Base-by-base conservation (phyloP, 2,113 vertebrate genomes). In the Rhynchopsitta pachyrhyncha region DNA sequence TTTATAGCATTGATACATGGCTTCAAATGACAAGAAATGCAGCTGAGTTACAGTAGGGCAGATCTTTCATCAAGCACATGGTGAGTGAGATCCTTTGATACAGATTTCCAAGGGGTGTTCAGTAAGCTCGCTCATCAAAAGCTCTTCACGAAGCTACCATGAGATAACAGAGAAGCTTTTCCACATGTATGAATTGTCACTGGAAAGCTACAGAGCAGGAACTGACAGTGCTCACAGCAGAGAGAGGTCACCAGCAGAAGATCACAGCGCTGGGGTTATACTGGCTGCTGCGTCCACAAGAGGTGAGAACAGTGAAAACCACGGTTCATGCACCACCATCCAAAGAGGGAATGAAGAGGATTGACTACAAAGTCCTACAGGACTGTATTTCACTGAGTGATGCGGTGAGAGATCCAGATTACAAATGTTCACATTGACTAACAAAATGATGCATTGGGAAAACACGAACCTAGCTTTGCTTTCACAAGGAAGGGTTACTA, bases 221-320 rank as follows among this genome's bases (percentile, higher is more conserved):
- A 37, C 12, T 7, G 19, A 29, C 52, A 11, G 59, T 7, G 25
- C 57, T 75, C 17, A 28, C 22, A 44, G 1, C 33, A 66, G 31
- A 75, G 14, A 84, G 46, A 28, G 35, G 46, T 37, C 41, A 53
- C 24, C 41, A 23, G 1, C 17, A 27, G 33, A 66, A 28, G 1
- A 16, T 27, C 55, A 20, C 18, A 31, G 76, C 4, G 1, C 62
- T 17, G 66, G 52, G 42, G 28, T 33, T 28, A 23, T 1, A 28
- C 55, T 5, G 23, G 4, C 3, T 10, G 50, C 50, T 29, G 39
- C 9, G 11, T 1, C 50, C 42, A 35, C 7, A 19, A 25, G 4
- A 71, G 10, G 41, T 44, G 37, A n/a, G 31, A 82, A 28, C 28
- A 31, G 31, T 10, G 29, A 50, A 31, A 47, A 0, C 0, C 11